Percentiles rank a stretch among this genome's conserved stretches.
Evolutionary conservation across 2,113 vertebrate species (phyloP).

Genomic region (Cromileptes altivelis): DNA sequence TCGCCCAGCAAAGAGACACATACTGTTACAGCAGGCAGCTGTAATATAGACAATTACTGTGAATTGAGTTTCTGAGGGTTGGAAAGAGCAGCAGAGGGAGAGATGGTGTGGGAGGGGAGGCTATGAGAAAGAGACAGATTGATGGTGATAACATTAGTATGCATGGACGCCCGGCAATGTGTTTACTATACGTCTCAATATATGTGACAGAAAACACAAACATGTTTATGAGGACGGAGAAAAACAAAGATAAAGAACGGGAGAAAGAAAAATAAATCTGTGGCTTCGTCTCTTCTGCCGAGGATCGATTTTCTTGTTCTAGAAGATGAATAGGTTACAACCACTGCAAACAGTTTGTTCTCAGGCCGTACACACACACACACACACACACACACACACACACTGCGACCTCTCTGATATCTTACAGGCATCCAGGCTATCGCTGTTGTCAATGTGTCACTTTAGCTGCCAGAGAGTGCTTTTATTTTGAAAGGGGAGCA

Average conservation of each 20-base stretch:
- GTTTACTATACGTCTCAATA: not conserved
- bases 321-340: no score
- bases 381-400: no score
- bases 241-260: not conserved
- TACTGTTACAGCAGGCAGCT: not conserved
- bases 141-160: conserved; percentile 1
- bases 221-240: not conserved
- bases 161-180: not conserved
- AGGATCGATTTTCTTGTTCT: not conserved
- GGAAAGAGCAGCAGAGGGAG: not conserved
- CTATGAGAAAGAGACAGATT: not conserved
- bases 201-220: conserved; percentile 21
- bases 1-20: not conserved
- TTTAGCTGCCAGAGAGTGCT: no score
- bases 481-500: no score
- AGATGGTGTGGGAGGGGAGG: not conserved
- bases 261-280: not conserved
- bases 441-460: no score
- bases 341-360: no score
- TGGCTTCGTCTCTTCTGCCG: not conserved
- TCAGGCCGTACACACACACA: no score
- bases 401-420: no score
- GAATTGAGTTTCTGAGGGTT: not conserved
- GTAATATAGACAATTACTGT: conserved; percentile 14
- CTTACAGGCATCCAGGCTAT: no score